Evolutionary conservation across 2,888 invertebrate species (phyloP).

Genomic region (Miltochrista miniata): DNA sequence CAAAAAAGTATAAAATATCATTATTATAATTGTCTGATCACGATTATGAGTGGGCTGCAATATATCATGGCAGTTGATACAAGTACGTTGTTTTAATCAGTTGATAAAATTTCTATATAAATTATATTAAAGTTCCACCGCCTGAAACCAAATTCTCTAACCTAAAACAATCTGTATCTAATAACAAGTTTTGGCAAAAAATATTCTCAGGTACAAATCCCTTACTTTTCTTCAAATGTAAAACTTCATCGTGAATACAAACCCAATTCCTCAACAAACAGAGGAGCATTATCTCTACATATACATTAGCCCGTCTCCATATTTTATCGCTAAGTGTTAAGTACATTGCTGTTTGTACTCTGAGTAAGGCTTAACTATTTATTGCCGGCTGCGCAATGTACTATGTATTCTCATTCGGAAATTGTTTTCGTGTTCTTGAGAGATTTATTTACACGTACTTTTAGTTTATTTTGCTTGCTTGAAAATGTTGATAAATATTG

Average conservation of each 20-base stretch:
- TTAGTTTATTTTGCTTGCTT: slow-evolving; percentile 30
- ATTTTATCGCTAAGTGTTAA: slow-evolving; percentile 62
- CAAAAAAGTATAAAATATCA: too few relatives aligned
- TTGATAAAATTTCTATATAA: too few relatives aligned
- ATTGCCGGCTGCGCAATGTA: slow-evolving; percentile 35
- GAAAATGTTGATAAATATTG: slow-evolving; percentile 30
- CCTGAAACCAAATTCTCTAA: background rate
- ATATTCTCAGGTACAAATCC: background rate
- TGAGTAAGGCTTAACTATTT: slow-evolving; percentile 40
- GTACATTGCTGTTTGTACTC: slow-evolving; percentile 49
- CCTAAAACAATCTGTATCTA: background rate
- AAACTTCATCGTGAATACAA: slow-evolving; percentile 14
- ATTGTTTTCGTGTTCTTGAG: slow-evolving; percentile 37
- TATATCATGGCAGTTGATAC: too few relatives aligned
- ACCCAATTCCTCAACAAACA: slow-evolving; percentile 26
- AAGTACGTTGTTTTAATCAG: too few relatives aligned
- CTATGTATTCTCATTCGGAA: slow-evolving; percentile 34
- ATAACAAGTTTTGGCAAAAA: background rate
- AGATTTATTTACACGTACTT: slow-evolving; percentile 38
- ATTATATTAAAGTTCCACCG: too few relatives aligned
- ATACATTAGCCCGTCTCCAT: slow-evolving; percentile 59
- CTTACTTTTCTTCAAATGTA: slow-evolving; percentile 7
- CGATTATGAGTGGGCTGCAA: too few relatives aligned
- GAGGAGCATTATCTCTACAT: slow-evolving; percentile 44
- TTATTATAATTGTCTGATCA: too few relatives aligned